Conservation (phyloP, 64 coral and sea anemone species). For the Porites lutea region DNA sequence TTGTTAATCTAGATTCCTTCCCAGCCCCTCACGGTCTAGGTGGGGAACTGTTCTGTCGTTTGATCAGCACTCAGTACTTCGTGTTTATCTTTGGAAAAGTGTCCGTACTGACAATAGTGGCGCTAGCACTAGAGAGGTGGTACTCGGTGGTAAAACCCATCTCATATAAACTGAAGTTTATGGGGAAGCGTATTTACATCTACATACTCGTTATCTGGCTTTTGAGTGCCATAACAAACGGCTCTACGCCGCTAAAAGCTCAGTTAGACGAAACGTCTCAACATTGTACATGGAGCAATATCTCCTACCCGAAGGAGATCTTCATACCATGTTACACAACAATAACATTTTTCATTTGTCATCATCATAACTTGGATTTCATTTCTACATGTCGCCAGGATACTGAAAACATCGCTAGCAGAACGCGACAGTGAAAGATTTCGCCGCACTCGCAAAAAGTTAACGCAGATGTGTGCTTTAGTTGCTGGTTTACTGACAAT, state of each 20-base stretch:
- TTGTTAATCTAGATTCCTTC: neutral
- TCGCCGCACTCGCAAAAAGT: neutral
- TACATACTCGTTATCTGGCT: slow-evolving; percentile 70
- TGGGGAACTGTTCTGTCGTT: slow-evolving; percentile 54
- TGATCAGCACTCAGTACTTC: slow-evolving; percentile 35
- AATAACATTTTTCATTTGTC: slow-evolving; percentile 52
- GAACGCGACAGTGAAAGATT: neutral
- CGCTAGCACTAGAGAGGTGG: slow-evolving; percentile 59
- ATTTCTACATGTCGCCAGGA: slow-evolving; percentile 32
- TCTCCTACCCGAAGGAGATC: too few relatives aligned
- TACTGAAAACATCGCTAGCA: slow-evolving; percentile 24
- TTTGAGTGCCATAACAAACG: slow-evolving; percentile 12
- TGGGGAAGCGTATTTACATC: neutral
- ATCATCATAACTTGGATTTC: slow-evolving; percentile 53
- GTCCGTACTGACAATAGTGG: slow-evolving; percentile 38
- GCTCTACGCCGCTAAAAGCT: neutral
- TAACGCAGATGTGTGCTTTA: slow-evolving; percentile 52
- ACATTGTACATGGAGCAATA: slow-evolving; percentile 17
- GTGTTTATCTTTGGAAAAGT: slow-evolving; percentile 38
- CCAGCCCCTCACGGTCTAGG: slow-evolving; percentile 18
- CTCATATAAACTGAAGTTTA: slow-evolving; percentile 10
- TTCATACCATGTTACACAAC: slow-evolving; percentile 12
- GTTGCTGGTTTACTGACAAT: slow-evolving; percentile 47
- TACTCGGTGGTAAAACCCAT: slow-evolving; percentile 5
- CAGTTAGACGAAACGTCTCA: neutral